phyloP scores from a whole-genome alignment of 1,140 invertebrate genomes.

The Halyomorpha halys region DNA sequence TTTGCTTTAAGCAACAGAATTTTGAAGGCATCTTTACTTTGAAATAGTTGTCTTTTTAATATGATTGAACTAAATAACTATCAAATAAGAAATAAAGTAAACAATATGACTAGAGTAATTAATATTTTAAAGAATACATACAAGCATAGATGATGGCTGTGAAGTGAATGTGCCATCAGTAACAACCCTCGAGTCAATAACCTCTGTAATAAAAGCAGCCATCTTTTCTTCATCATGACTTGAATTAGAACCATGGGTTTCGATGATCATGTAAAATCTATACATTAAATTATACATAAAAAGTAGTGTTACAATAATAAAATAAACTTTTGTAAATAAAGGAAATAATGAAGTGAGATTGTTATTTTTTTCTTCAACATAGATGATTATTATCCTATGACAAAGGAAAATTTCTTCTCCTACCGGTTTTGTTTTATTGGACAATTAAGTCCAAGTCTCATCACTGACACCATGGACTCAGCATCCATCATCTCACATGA shows the following conservation, averaged over 20 bases:
- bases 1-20: too few species aligned
- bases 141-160: slow-evolving; percentile 67
- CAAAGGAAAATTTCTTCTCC: slow-evolving; percentile 73
- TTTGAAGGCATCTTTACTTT: too few species aligned
- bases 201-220: slow-evolving; percentile 58
- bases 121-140: slow-evolving; percentile 32
- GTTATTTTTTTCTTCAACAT: too few species aligned
- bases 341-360: too few species aligned
- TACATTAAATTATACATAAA: slow-evolving; percentile 36
- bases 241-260: slow-evolving; percentile 75
- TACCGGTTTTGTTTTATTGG: background rate
- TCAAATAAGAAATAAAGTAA: too few species aligned
- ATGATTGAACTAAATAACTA: too few species aligned
- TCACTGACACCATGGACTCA: slow-evolving; percentile 49
- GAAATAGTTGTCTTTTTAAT: too few species aligned
- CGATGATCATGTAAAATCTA: slow-evolving; percentile 84
- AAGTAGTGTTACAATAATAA: too few species aligned
- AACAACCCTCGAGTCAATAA: slow-evolving; percentile 60
- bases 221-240: slow-evolving; percentile 82
- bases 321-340: too few species aligned
- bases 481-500: slow-evolving; percentile 88
- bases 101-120: too few species aligned
- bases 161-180: slow-evolving; percentile 72
- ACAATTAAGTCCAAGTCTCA: slow-evolving; percentile 24
- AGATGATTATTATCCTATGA: slow-evolving; percentile 46